These are phyloP conservation scores for Gymnoscopelus braueri DNA, from an alignment of 2,797 vertebrate genomes.

Conservation along the genomic window DNA sequence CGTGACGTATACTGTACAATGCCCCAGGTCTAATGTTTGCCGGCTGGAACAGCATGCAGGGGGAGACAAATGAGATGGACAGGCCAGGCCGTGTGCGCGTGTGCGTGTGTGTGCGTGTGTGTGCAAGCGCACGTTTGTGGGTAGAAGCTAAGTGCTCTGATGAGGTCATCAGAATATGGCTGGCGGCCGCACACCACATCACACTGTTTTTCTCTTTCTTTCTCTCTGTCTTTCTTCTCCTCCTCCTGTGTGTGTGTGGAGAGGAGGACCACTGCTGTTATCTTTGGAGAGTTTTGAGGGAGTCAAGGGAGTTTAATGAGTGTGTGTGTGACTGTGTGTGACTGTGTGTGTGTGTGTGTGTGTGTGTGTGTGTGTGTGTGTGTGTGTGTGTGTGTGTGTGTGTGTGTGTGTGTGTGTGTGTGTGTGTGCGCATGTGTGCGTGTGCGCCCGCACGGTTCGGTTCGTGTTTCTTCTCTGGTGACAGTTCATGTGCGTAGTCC, in stretches of 20 bases:
- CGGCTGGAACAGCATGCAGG: constrained; percentile 30
- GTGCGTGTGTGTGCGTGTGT: constrained; percentile 16
- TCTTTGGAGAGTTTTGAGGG: constrained; percentile 22
- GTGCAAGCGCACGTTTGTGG: constrained; percentile 9
- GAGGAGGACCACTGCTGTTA: constrained; percentile 30
- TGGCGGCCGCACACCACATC: constrained; percentile 38
- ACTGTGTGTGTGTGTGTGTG: constrained; percentile 9
- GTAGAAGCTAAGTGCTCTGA: constrained; percentile 42
- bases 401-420: neutral
- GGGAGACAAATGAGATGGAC: constrained; percentile 50
- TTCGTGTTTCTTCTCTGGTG: neutral
- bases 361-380: constrained; percentile 7
- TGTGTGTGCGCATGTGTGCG: constrained; percentile 14
- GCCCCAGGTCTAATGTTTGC: constrained; percentile 65
- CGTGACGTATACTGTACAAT: constrained; percentile 58
- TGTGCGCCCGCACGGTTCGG: neutral
- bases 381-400: constrained; percentile 23
- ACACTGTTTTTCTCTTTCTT: constrained; percentile 18
- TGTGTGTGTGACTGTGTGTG: neutral
- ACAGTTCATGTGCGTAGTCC: neutral
- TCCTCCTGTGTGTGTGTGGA: constrained; percentile 13
- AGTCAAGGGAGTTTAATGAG: constrained; percentile 4
- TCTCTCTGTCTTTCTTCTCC: constrained; percentile 32
- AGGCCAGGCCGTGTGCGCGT: neutral
- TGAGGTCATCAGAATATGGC: constrained; percentile 68